A percentile compares a stretch with the other conserved stretches of the same genome.
Conservation (phyloP, 1,140 invertebrate genomes). For the Phymorhynchus buccinoides region DNA sequence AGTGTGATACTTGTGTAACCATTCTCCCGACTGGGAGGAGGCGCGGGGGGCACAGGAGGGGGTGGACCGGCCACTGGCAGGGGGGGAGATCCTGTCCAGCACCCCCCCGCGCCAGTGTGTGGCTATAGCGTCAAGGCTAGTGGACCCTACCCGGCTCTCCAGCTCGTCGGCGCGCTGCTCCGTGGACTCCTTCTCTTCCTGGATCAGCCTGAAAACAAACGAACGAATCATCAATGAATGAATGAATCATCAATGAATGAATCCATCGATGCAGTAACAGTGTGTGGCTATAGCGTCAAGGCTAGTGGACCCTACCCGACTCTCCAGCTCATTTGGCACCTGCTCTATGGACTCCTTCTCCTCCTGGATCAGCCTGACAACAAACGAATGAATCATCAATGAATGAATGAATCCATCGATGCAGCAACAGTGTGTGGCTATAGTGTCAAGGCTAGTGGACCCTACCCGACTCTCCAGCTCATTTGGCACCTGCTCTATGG, state of each 20-base stretch:
- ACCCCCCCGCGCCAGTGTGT: conserved; percentile 61
- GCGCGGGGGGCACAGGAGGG: conserved; percentile 75
- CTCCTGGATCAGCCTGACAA: too few species aligned
- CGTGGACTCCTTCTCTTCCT: conserved; percentile 97
- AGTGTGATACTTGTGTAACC: conserved; percentile 86
- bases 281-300: too few species aligned
- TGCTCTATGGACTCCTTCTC: too few species aligned
- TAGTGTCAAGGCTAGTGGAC: neutral
- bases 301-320: too few species aligned
- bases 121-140: conserved; percentile 69
- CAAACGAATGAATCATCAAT: too few species aligned
- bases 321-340: too few species aligned
- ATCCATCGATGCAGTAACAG: too few species aligned
- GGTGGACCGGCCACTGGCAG: conserved; percentile 84
- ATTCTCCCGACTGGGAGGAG: conserved; percentile 78
- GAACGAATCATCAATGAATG: neutral
- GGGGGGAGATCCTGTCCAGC: conserved; percentile 79
- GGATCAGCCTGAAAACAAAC: conserved; percentile 80
- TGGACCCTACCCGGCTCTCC: conserved; percentile 94
- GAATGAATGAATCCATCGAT: too few species aligned
- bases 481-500: too few species aligned
- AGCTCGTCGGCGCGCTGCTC: conserved; percentile 97
- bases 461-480: too few species aligned
- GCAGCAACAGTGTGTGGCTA: too few species aligned
- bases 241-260: too few species aligned